These are phyloP conservation scores for Micrasema minimum DNA, from an alignment of 1,140 invertebrate genomes.

Conservation along the genomic window DNA sequence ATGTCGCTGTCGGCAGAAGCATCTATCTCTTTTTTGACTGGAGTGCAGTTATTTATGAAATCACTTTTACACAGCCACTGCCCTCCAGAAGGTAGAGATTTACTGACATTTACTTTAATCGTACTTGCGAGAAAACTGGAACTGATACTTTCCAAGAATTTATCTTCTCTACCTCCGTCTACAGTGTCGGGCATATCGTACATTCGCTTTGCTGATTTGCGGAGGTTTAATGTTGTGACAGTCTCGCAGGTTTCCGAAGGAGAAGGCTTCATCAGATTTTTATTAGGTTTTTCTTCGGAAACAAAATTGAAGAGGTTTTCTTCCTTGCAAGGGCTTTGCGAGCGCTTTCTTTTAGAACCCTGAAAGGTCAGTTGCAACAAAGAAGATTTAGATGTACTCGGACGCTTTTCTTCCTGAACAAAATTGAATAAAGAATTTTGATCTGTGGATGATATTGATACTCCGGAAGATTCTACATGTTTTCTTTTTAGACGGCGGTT, in stretches of 20 bases:
- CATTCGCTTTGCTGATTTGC: conserved; percentile 28
- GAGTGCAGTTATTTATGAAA: conserved; percentile 8
- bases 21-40: conserved; percentile 11
- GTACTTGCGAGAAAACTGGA: background rate
- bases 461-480: conserved; percentile 1
- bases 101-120: background rate
- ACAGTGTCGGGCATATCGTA: conserved; percentile 16
- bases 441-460: background rate
- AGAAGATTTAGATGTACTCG: background rate
- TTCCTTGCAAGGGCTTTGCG: conserved; percentile 9
- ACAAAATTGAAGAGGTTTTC: conserved; percentile 39
- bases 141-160: background rate
- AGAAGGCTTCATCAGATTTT: background rate
- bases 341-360: conserved; percentile 13
- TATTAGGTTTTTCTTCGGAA: conserved; percentile 3
- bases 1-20: conserved; percentile 2
- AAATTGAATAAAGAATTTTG: conserved; percentile 16
- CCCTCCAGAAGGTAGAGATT: background rate
- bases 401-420: background rate
- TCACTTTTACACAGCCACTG: conserved; percentile 15
- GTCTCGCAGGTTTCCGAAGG: conserved; percentile 1
- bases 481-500: conserved; percentile 18
- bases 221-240: conserved; percentile 17
- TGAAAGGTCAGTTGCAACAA: conserved; percentile 16
- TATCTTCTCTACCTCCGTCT: conserved; percentile 17